Base-by-base conservation (phyloP, 2,888 invertebrate species). In the Microctonus brassicae region DNA sequence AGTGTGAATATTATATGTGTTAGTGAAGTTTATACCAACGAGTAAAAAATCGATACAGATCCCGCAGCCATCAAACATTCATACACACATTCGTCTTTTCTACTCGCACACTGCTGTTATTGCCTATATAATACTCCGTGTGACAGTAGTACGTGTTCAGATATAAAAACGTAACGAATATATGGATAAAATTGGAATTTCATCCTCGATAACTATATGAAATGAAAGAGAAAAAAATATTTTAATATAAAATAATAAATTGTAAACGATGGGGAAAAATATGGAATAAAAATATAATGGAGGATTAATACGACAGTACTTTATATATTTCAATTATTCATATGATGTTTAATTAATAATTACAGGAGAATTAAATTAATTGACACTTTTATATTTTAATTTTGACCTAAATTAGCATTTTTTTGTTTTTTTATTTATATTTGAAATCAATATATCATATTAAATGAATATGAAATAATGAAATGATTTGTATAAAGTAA, bases 31-130 rank as follows among this genome's bases (percentile, higher is more conserved):
- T 36, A 62, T 62, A 62, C 22, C 61, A 62, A 63, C 64, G n/a
- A 70, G 60, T 39, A 39, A 60, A 69, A 70, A 72, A 62, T 70
- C 73, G 65, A 58, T 68, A 70, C 64, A 53, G 22, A 3, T 20
- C 33, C 55, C 29, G 29, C 29, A 7, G 61, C 24, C 6, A 17
- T 47, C 47, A 47, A 47, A n/a, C 7, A 47, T 52, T 20, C 17
- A n/a, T 22, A 24, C 69, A 53, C 29, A n/a, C n/a, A n/a, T n/a
- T 47, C 17, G 6, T 47, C 9, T 47, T 0, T 47, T n/a, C 20
- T n/a, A 47, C 17, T n/a, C 20, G 17, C 9, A 17, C 6, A n/a
- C 17, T n/a, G 5, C 6, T n/a, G 9, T 7, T n/a, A 7, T 20
- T 39, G 2, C 4, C 39, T 39, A 3, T 29, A 29, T 29, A 3